Conservation (phyloP, 2,888 invertebrate species). For the Nomada lathburiana region DNA sequence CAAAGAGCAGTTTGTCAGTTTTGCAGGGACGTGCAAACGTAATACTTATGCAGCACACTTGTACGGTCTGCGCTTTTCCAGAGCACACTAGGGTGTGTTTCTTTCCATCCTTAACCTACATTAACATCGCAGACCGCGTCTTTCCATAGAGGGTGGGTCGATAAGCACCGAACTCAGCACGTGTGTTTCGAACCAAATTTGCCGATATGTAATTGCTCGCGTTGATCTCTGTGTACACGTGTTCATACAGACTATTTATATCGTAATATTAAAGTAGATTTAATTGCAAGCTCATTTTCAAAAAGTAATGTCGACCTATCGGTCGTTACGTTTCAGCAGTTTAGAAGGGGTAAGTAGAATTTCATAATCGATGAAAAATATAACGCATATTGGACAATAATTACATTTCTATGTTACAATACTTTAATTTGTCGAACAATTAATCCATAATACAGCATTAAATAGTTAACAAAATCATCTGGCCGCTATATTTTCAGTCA, state of each 20-base stretch:
- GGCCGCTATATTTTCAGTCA: too few relatives aligned
- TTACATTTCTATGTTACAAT: too few relatives aligned
- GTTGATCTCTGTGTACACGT: slow-evolving; percentile 47
- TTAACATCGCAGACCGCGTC: slow-evolving; percentile 67
- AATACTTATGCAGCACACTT: slow-evolving; percentile 59
- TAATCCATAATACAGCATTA: too few relatives aligned
- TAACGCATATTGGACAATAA: too few relatives aligned
- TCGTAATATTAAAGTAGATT: background rate
- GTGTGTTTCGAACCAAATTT: slow-evolving; percentile 67
- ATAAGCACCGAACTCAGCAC: slow-evolving; percentile 71
- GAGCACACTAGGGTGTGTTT: slow-evolving; percentile 54
- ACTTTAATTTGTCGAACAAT: too few relatives aligned
- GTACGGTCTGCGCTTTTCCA: slow-evolving; percentile 57
- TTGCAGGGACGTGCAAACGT: slow-evolving; percentile 57
- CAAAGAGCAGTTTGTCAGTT: slow-evolving; percentile 66
- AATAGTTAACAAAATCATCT: too few relatives aligned
- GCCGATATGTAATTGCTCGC: slow-evolving; percentile 39
- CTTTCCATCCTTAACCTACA: slow-evolving; percentile 74
- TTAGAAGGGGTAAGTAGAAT: too few relatives aligned
- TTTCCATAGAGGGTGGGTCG: slow-evolving; percentile 71
- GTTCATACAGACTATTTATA: slow-evolving; percentile 1
- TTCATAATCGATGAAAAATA: too few relatives aligned
- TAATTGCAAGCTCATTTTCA: background rate
- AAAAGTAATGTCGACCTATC: background rate
- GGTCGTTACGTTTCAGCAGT: too few relatives aligned